Evolutionary conservation across 2,888 invertebrate genomes (phyloP).

Genomic region (Amphipoea oculea): DNA sequence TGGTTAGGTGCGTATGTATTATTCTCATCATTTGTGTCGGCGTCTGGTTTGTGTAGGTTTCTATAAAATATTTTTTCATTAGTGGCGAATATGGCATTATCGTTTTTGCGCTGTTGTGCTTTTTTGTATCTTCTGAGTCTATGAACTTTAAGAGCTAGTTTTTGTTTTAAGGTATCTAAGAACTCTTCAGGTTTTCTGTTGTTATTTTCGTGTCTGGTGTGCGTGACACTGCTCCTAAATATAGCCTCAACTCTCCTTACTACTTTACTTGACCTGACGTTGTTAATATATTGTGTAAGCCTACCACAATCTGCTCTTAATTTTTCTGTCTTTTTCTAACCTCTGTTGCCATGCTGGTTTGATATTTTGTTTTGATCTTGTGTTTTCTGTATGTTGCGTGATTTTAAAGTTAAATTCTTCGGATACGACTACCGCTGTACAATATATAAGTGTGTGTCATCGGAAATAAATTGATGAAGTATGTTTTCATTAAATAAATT

Average conservation of each 20-base stretch:
- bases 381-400: neutral
- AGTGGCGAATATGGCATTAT: no score
- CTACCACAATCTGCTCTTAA: neutral
- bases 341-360: neutral
- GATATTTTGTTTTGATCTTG: neutral
- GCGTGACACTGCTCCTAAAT: no score
- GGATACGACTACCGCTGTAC: neutral
- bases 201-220: no score
- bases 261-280: neutral
- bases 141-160: no score
- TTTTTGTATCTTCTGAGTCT: no score
- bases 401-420: neutral
- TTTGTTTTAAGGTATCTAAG: no score
- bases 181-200: no score
- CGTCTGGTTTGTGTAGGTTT: neutral
- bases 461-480: neutral
- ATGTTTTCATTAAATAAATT: neutral
- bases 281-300: conserved; percentile 7
- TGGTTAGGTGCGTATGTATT: neutral
- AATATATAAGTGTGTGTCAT: neutral
- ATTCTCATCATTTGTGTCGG: neutral
- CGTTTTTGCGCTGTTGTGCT: no score
- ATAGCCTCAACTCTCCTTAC: neutral
- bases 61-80: no score
- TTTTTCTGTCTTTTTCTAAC: conserved; percentile 2